Percentiles rank a stretch among this genome's conserved stretches.
Evolutionary conservation across 2,888 invertebrate species (phyloP).

Genomic region (Drosophila borborema): DNA sequence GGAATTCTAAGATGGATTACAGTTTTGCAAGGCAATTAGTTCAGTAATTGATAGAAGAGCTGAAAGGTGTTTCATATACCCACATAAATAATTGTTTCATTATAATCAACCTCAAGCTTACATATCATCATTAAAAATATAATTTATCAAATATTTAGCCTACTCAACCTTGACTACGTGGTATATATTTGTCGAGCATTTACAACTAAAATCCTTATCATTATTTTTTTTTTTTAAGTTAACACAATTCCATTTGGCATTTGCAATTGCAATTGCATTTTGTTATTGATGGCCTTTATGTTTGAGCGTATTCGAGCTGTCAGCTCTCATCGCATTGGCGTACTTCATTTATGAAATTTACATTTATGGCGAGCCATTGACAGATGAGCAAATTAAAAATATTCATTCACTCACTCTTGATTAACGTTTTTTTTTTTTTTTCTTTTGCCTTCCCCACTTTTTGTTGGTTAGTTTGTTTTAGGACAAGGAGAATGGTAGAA

Average conservation of each 20-base stretch:
- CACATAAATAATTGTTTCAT: no score
- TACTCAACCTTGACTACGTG: not conserved
- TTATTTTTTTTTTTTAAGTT: constrained; percentile 9
- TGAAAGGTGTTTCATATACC: no score
- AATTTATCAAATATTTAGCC: not conserved
- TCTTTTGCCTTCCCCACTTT: not conserved
- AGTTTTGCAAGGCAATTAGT: no score
- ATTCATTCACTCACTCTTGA: constrained; percentile 63
- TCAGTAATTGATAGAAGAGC: no score
- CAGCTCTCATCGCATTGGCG: constrained; percentile 24
- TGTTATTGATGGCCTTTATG: constrained; percentile 66
- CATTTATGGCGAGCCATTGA: constrained; percentile 63
- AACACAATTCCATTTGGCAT: constrained; percentile 32
- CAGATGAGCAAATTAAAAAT: constrained; percentile 48
- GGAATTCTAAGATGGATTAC: no score
- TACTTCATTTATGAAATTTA: constrained; percentile 74
- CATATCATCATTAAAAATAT: no score
- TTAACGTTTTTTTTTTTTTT: constrained; percentile 55
- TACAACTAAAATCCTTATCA: no score
- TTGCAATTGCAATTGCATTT: constrained; percentile 58
- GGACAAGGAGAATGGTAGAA: not conserved
- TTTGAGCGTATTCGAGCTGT: constrained; percentile 34
- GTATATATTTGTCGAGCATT: constrained; percentile 1
- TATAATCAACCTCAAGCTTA: no score
- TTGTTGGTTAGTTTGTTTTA: constrained; percentile 31